Base-by-base conservation (phyloP, 1,140 invertebrate species). In the Drosophila ogumai region DNA sequence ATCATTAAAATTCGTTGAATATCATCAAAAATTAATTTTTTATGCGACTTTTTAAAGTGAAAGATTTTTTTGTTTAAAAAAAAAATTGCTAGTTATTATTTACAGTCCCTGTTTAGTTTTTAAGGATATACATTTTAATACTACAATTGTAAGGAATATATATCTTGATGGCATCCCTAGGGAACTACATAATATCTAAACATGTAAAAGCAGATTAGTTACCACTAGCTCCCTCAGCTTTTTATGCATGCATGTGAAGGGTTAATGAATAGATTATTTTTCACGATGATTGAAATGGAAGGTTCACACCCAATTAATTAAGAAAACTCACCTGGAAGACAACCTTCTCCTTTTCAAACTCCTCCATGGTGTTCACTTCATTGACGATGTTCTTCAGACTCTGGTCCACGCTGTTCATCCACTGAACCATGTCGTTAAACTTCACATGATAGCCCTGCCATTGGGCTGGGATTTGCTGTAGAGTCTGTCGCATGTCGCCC, bases 401-500 rank as follows among this genome's bases (percentile, higher is more conserved):
- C 57, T 94, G 94, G 87, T 99, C 97, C 0, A 99, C 96, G 49
- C 95, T 94, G 86, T 98, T 95, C 97, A 99, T 98, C 97, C 98
- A 99, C 43, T 93, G 93, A n/a, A 95, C 95, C 95, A 99, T 97
- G 60, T 96, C 96, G 31, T 94, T 94, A 87, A 98, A 97, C 94
- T 96, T 98, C 47, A 95, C 92, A 92, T 95, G 95, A 81, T 99
- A 99, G 9, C 95, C 94, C 60, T 96, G 95, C 98, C 98, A 98
- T 91, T 98, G 96, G 58, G 97, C 96, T 6, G 97, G 97, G 71
- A 98, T 96, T 92, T 97, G 95, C 79, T 97, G 96, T 36, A 99
- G 92, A 67, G 97, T 96, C 63, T 95, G 94, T 47, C 95, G 94
- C 63, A 98, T 94, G 64, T 94, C 93, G 76, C 97, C 96, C 17